A percentile compares a stretch with the other conserved stretches of the same genome.
phyloP scores from a whole-genome alignment of 2,888 invertebrate genomes.

The Ornithoptera alexandrae region DNA sequence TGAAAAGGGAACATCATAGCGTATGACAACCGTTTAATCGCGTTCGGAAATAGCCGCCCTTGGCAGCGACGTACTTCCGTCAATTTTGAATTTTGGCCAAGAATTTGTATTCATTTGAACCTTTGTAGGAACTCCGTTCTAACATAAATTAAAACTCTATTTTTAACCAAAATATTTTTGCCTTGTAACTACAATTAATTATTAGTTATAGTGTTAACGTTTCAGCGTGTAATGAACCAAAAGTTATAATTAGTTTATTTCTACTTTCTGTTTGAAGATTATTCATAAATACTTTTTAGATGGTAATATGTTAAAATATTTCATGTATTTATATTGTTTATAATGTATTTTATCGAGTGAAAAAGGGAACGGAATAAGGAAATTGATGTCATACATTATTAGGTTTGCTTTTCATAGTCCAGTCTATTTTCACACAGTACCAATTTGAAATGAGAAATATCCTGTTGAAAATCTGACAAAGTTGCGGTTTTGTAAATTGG shows the following conservation, averaged over 20 bases:
- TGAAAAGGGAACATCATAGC: constrained; percentile 9
- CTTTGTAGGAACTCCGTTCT: constrained; percentile 33
- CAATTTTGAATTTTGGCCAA: constrained; percentile 55
- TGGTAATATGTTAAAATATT: too few species aligned
- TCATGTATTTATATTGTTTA: too few species aligned
- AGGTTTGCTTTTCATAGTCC: not conserved
- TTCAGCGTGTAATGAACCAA: too few species aligned
- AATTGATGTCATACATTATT: too few species aligned
- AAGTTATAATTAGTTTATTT: too few species aligned
- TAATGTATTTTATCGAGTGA: too few species aligned
- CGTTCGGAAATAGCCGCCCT: constrained; percentile 48
- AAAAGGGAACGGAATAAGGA: too few species aligned
- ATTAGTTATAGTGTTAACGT: too few species aligned
- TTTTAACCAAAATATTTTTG: constrained; percentile 7
- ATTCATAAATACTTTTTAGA: too few species aligned
- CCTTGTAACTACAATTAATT: too few species aligned
- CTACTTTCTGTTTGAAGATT: too few species aligned
- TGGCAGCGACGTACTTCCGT: constrained; percentile 46
- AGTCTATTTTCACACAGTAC: not conserved
- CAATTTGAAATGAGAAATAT: not conserved
- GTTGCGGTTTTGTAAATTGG: not conserved
- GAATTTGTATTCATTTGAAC: constrained; percentile 28
- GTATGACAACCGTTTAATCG: constrained; percentile 33
- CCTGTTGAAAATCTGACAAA: not conserved
- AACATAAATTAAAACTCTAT: constrained; percentile 12